Evolutionary conservation across 2,888 invertebrate genomes (phyloP).

Genomic region (Thalpophila matura): DNA sequence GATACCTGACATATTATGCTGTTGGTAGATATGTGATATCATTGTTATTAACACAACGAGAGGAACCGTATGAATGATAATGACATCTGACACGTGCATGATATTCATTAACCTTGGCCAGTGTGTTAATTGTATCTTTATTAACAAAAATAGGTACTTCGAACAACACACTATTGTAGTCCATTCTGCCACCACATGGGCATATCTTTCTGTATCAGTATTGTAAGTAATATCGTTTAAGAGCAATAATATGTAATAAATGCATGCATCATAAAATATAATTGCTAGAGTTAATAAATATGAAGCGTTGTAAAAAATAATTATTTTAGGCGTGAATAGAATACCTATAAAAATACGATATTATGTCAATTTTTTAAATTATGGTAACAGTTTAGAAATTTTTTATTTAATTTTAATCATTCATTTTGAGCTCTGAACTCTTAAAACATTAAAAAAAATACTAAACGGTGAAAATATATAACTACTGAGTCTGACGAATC

Average conservation of each 20-base stretch:
- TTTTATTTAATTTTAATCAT: not conserved
- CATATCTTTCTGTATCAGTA: conserved; percentile 29
- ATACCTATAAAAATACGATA: too few species aligned
- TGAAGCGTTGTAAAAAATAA: conserved; percentile 3
- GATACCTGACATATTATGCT: conserved; percentile 20
- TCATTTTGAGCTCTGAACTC: not conserved
- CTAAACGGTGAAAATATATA: too few species aligned
- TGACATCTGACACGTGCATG: conserved; percentile 61
- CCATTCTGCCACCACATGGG: conserved; percentile 34
- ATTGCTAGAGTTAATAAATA: conserved; percentile 21
- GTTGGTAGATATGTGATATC: conserved; percentile 48
- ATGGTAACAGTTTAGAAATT: not conserved
- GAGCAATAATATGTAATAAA: conserved; percentile 24
- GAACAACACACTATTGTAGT: conserved; percentile 19
- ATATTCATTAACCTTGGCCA: conserved; percentile 62
- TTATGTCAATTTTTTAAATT: not conserved
- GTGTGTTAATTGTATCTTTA: conserved; percentile 40
- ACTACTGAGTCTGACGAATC: too few species aligned
- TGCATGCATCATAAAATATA: conserved; percentile 35
- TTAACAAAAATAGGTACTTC: conserved; percentile 42
- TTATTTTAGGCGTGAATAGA: not conserved
- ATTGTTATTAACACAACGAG: conserved; percentile 57
- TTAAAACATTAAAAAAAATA: not conserved
- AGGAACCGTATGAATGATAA: conserved; percentile 57
- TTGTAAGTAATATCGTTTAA: conserved; percentile 28